Evolutionary conservation across 1,140 invertebrate genomes (phyloP), one percentile per base, ranked within the genome.

Genomic region (Gonioctena quinquepunctata): DNA sequence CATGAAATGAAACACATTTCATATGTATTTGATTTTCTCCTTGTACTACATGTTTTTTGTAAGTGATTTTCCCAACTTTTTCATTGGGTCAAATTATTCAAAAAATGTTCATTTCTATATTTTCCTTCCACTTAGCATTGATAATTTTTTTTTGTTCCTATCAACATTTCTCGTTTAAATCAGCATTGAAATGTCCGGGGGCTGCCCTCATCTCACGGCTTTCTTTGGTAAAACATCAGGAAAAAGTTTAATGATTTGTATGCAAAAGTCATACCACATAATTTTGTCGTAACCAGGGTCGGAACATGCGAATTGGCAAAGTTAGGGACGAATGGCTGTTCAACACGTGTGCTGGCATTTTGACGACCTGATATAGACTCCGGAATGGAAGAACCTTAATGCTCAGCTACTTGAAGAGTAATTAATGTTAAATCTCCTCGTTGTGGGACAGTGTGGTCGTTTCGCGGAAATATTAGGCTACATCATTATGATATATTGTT

Each of bases 321-420:
- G 2, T 42, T 11, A n/a, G 2, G 11, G 13, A 16, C 18, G 61
- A 11, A 22, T 49, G 11, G 61, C 42, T 49, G 61, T 49, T 63
- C 19, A 63, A 63, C 61, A 63, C 61, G 61, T 63, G 61, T 49
- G 33, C 13, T 21, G 19, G 19, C 33, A 63, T 42, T 22, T 63
- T 49, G 18, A 63, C 21, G 33, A 28, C 42, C 33, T 49, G 49
- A 18, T 63, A 63, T 48, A 42, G 61, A 8, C n/a, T 63, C 11
- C 33, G 33, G 16, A 42, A 42, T 11, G 33, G 16, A n/a, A 42
- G 33, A 42, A 42, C 19, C 5, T 25, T 19, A 13, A 13, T 25
- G 54, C 19, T 57, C 54, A 11, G 19, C 11, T 42, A 42, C 33
- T 42, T 25, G 54, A 22, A 22, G 16, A 13, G 11, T 25, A 57